These are phyloP conservation scores for Ictidomys tridecemlineatus DNA, from an alignment of 2,113 vertebrate species.

Conservation along the genomic window DNA sequence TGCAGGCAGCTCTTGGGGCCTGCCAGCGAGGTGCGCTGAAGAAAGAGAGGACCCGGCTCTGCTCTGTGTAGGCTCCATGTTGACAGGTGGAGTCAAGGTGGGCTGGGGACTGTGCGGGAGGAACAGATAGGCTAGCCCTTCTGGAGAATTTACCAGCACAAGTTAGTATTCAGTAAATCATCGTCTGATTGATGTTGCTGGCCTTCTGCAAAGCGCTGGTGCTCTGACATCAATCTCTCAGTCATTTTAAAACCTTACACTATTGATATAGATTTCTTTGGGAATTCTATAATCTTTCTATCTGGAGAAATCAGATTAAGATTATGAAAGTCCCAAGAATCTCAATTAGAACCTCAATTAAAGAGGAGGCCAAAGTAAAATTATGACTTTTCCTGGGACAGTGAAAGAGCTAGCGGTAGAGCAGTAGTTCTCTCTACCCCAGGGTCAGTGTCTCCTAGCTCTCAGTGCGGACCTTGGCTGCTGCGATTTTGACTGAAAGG, in stretches of 20 bases:
- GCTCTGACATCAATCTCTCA: background rate
- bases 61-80: background rate
- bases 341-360: conserved; percentile 8
- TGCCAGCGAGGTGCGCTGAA: background rate
- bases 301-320: background rate
- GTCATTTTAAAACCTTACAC: background rate
- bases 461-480: background rate
- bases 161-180: background rate
- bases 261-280: background rate
- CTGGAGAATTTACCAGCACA: background rate
- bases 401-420: background rate
- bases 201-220: background rate
- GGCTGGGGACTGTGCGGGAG: no score
- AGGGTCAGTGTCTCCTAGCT: background rate
- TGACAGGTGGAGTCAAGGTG: background rate
- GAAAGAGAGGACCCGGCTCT: no score
- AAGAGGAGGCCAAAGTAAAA: background rate
- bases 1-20: background rate
- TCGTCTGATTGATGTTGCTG: rapidly evolving
- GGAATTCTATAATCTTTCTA: background rate
- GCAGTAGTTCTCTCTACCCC: background rate
- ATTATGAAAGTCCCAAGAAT: background rate
- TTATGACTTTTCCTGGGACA: background rate
- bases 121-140: background rate
- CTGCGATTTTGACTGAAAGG: background rate